These are phyloP conservation scores for Elaphurus davidianus DNA, from an alignment of 2,113 vertebrate species.

Conservation along the genomic window DNA sequence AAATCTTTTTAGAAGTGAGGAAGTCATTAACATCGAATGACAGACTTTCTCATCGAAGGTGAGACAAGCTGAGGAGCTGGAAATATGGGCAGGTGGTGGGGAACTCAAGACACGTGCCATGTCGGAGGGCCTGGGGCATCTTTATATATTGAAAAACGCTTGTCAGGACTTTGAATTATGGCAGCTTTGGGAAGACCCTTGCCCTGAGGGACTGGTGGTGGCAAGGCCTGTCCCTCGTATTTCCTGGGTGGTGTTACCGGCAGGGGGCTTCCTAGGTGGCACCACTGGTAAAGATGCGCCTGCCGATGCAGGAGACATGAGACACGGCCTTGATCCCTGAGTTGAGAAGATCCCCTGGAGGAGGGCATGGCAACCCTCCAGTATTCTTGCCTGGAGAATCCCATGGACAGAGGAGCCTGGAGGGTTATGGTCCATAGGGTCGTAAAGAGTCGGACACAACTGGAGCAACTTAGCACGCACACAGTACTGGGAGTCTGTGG, in stretches of 20 bases:
- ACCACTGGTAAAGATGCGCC: background rate
- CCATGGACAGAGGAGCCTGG: background rate
- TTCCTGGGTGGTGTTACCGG: fast-evolving
- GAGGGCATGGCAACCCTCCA: background rate
- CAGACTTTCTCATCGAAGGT: background rate
- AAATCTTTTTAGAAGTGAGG: background rate
- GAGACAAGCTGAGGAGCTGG: background rate
- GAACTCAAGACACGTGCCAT: background rate
- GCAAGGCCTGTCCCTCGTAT: too few species aligned
- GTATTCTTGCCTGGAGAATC: background rate
- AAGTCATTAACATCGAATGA: background rate
- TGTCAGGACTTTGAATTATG: background rate
- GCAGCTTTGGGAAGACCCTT: background rate
- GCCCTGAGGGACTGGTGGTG: background rate
- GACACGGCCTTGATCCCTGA: background rate
- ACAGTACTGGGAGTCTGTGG: fast-evolving
- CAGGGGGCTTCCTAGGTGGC: background rate
- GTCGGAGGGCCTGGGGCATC: background rate
- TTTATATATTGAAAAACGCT: background rate
- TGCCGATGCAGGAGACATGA: background rate
- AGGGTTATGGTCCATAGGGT: background rate
- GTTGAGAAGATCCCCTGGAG: background rate
- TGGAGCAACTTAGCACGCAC: background rate
- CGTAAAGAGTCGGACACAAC: background rate
- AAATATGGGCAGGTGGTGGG: background rate